These are phyloP conservation scores for Psilanteris sp. DNA, from an alignment of 1,140 invertebrate genomes.

Conservation along the genomic window DNA sequence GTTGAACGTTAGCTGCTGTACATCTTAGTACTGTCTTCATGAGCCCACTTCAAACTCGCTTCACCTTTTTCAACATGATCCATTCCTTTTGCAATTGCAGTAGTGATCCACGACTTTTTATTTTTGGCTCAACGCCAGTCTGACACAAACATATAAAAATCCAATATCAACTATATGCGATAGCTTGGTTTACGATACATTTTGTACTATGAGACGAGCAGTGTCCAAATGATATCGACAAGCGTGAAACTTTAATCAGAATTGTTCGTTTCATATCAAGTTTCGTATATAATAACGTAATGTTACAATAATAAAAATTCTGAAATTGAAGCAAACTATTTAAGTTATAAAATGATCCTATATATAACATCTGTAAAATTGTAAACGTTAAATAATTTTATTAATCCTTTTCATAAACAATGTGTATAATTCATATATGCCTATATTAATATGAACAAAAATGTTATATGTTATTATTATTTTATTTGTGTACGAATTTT, in stretches of 20 bases:
- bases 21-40: constrained; percentile 27
- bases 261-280: background rate
- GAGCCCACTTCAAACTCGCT: constrained; percentile 14
- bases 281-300: no score
- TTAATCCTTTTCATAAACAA: no score
- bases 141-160: constrained; percentile 11
- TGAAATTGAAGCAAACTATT: no score
- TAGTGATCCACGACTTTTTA: constrained; percentile 20
- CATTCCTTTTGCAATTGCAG: constrained; percentile 6
- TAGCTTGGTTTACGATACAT: constrained; percentile 1
- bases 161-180: constrained; percentile 1
- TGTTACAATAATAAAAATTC: no score
- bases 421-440: no score
- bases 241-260: constrained; percentile 18
- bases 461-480: no score
- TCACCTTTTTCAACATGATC: constrained; percentile 11
- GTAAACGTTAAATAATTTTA: no score
- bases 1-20: constrained; percentile 10
- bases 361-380: no score
- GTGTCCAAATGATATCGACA: constrained; percentile 2
- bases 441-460: no score
- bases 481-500: no score
- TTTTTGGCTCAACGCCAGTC: constrained; percentile 3
- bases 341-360: no score
- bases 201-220: background rate